Evolutionary conservation across 2,113 vertebrate genomes (phyloP), one percentile per base, ranked within the genome.

Genomic region (Bubo scandiacus): DNA sequence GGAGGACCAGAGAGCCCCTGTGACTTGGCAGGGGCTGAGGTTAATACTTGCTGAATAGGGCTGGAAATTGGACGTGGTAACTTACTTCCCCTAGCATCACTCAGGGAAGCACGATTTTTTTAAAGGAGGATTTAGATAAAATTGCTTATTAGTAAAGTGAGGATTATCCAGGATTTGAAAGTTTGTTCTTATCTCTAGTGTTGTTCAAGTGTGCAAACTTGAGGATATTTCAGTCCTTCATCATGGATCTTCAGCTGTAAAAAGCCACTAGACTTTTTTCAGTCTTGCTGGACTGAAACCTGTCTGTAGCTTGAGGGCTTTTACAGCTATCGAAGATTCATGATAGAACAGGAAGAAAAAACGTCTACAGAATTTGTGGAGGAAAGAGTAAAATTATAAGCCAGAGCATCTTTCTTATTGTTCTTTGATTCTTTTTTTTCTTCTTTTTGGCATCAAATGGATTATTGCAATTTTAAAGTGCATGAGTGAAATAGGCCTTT

Each of bases 81-180:
- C 79, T 96, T 51, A 38, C 88, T 96, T 96, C 92, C 73, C n/a
- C 58, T 26, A 61, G 81, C 93, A 62, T 94, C 83, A 72, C 81
- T 88, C 88, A 67, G 61, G 78, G 94, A 96, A 96, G 89, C 96
- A 93, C 3, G 57, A 36, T 90, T 97, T 97, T 74, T 95, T 93
- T 90, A 95, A 94, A 91, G 95, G 86, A 90, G 97, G 97, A 97
- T 98, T 98, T 98, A 98, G 97, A 96, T 98, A 97, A 97, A 97
- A 93, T 96, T 97, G 92, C 96, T 98, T 95, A 96, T 97, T 97
- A 96, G 97, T 96, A 96, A 95, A 97, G 97, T 92, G 93, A 97
- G 97, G 98, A 97, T 98, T 97, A 98, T 96, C 97, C 81, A 22
- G 97, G 97, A 96, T 97, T 97, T 97, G 95, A 75, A 97, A 97